Evolutionary conservation across 2,888 invertebrate genomes (phyloP).

Genomic region (Gandaritis pyraliata): DNA sequence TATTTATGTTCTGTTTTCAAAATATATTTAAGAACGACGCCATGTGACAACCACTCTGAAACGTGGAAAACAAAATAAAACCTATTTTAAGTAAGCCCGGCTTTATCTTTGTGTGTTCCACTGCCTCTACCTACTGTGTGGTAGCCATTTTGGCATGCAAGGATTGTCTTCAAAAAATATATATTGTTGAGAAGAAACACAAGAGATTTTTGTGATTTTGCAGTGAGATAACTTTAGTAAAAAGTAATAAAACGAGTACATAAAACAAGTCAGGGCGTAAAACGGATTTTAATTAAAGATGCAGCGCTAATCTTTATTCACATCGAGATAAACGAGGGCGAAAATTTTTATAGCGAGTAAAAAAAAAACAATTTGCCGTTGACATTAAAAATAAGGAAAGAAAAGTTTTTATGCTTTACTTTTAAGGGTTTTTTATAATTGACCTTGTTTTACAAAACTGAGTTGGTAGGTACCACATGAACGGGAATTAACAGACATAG

Average conservation of each 20-base stretch:
- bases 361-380: conserved; percentile 49
- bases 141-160: conserved; percentile 9
- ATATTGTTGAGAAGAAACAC: not conserved
- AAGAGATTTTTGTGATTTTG: not conserved
- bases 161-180: not conserved
- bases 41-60: conserved; percentile 60
- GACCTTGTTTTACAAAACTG: not conserved
- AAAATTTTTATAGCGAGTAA: conserved; percentile 48
- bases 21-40: conserved; percentile 57
- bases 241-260: conserved; percentile 42
- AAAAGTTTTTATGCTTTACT: conserved; percentile 2
- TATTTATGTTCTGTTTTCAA: conserved; percentile 58
- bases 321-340: conserved; percentile 47
- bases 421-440: conserved; percentile 13
- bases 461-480: no score
- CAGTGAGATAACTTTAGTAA: conserved; percentile 26
- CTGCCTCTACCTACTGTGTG: conserved; percentile 39
- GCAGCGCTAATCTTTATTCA: conserved; percentile 60
- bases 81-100: conserved; percentile 55
- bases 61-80: conserved; percentile 54
- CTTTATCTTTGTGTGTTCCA: conserved; percentile 54
- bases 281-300: conserved; percentile 64
- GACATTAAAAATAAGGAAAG: conserved; percentile 41
- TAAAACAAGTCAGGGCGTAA: conserved; percentile 48
- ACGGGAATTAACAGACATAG: no score